Conservation (phyloP, 2,113 vertebrate genomes). For the Ctenodactylus gundi region DNA sequence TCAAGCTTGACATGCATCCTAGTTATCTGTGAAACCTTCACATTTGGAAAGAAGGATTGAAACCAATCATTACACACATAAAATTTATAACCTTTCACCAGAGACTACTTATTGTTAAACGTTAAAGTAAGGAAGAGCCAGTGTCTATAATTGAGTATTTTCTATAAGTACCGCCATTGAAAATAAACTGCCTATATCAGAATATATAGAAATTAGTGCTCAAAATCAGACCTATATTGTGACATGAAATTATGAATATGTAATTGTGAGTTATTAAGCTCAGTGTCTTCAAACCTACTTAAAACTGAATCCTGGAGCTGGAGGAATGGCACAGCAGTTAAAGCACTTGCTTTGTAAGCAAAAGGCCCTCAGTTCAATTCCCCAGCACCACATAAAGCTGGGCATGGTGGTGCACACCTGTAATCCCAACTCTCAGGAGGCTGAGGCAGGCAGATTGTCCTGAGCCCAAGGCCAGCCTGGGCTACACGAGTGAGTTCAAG, state of each 20-base stretch:
- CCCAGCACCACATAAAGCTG: no score
- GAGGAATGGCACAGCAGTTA: no score
- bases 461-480: no score
- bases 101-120: slow-evolving; percentile 82
- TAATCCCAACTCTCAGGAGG: no score
- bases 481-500: no score
- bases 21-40: slow-evolving; percentile 80
- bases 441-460: no score
- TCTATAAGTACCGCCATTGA: slow-evolving; percentile 79
- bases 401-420: no score
- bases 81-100: slow-evolving; percentile 74
- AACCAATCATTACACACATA: neutral
- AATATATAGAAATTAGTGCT: slow-evolving; percentile 53
- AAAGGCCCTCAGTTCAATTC: no score
- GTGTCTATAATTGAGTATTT: slow-evolving; percentile 62
- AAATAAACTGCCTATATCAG: slow-evolving; percentile 58
- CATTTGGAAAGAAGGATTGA: slow-evolving; percentile 71
- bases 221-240: slow-evolving; percentile 69
- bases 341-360: no score
- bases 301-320: no score
- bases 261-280: slow-evolving; percentile 71
- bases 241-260: slow-evolving; percentile 50
- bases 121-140: slow-evolving; percentile 54
- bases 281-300: slow-evolving; percentile 78
- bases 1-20: slow-evolving; percentile 57